Evolutionary conservation across 2,113 vertebrate genomes (phyloP), one percentile per base, ranked within the genome.

Genomic region (Equus quagga): DNA sequence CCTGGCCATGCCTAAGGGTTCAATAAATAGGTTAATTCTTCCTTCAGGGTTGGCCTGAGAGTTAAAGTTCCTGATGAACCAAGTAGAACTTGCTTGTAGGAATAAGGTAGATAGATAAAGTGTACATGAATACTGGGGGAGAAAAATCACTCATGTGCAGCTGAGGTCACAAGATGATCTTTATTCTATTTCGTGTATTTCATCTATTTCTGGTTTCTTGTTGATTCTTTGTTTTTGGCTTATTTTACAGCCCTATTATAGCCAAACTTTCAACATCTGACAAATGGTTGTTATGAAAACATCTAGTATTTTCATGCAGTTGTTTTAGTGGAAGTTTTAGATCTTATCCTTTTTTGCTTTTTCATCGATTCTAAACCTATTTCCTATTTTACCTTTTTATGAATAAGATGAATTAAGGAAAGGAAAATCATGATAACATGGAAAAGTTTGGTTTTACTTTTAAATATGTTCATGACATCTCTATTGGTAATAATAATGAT

Each of bases 11-110:
- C 98, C 98, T 98, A 83, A 91, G 97, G 98, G 98, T 96, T 0
- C 97, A 95, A 14, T 98, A 98, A 98, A 97, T 98, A 98, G 98
- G 98, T 98, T 99, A 99, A 99, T 98, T 97, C 98, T 98, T 96
- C 98, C 98, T 98, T 96, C 96, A 97, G 98, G 98, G 96, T 96
- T 99, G 96, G 98, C 99, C 98, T 97, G 98, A 98, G 98, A 98
- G 98, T 97, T 98, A 96, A 97, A 95, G 91, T 31, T 98, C 96
- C 98, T 96, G 54, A 91, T 11, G 96, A 98, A 94, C 97, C 88
- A 36, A 80, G 91, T 54, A 5, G 85, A 95, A 84, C 46, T 95
- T 91, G 92, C 94, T 78, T 73, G 46, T 76, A 69, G 17, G 15
- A 67, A 69, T 64, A 95, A 95, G 46, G 11, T 88, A 12, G 10